Evolutionary conservation across 2,888 invertebrate genomes (phyloP).

Genomic region (Mamestra brassicae): DNA sequence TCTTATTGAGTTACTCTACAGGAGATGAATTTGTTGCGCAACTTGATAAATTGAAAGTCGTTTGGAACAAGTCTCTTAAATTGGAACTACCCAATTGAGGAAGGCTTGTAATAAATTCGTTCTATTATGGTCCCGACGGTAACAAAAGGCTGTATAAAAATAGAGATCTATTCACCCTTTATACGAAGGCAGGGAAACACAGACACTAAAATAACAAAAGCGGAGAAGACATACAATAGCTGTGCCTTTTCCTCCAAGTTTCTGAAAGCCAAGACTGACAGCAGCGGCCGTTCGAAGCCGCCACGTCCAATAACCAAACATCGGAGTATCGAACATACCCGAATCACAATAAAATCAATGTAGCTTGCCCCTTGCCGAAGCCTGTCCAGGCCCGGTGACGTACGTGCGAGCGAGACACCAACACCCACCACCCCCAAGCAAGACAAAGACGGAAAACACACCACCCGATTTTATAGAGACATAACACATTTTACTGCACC

Average conservation of each 20-base stretch:
- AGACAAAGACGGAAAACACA: conserved; percentile 60
- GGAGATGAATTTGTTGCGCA: conserved; percentile 45
- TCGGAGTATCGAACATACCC: conserved; percentile 57
- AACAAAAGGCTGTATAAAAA: conserved; percentile 37
- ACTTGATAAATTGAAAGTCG: conserved; percentile 50
- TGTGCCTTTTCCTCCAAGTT: conserved; percentile 40
- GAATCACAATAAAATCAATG: conserved; percentile 79
- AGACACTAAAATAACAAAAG: conserved; percentile 45
- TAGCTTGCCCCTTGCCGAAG: conserved; percentile 72
- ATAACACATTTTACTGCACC: conserved; percentile 74
- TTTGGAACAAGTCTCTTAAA: conserved; percentile 34
- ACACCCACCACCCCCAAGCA: conserved; percentile 41
- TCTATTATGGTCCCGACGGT: conserved; percentile 34
- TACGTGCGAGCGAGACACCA: conserved; percentile 65
- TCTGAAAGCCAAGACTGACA: conserved; percentile 45
- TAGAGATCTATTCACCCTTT: conserved; percentile 37
- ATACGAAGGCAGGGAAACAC: conserved; percentile 28
- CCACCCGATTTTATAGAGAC: conserved; percentile 72
- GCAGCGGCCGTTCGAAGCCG: conserved; percentile 28
- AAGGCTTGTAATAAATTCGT: conserved; percentile 41
- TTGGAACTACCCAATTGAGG: conserved; percentile 38
- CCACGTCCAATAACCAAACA: conserved; percentile 58
- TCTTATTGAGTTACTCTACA: conserved; percentile 38
- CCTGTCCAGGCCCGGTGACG: conserved; percentile 70
- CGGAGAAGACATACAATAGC: conserved; percentile 35